phyloP scores from a whole-genome alignment of 2,797 vertebrate species.

The Carcharodon carcharias region DNA sequence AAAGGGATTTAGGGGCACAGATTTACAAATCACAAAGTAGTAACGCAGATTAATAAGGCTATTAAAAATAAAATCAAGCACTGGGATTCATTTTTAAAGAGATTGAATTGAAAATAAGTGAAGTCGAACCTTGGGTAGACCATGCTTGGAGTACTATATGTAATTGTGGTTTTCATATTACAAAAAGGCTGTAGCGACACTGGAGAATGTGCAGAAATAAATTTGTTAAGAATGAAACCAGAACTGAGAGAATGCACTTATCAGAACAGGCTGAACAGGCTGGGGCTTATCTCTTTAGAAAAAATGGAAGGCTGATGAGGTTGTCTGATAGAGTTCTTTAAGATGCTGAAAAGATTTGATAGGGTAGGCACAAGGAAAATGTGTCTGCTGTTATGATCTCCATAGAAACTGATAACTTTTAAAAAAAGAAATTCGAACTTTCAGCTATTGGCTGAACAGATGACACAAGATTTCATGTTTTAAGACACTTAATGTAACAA shows the following conservation, averaged over 20 bases:
- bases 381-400: no score
- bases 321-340: no score
- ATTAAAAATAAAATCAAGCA: not conserved
- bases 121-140: not conserved
- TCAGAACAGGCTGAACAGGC: not conserved
- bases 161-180: not conserved
- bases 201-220: not conserved
- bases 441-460: no score
- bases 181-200: not conserved
- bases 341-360: no score
- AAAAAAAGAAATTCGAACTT: no score
- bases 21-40: not conserved
- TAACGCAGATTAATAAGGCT: not conserved
- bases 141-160: not conserved
- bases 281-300: no score
- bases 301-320: not conserved
- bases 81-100: not conserved
- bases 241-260: not conserved
- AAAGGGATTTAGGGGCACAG: not conserved
- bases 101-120: not conserved
- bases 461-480: no score
- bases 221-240: not conserved
- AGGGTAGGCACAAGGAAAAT: no score
- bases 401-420: no score
- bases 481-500: no score